These are phyloP conservation scores for Thunnus maccoyii DNA, from an alignment of 2,113 vertebrate species.

Conservation along the genomic window DNA sequence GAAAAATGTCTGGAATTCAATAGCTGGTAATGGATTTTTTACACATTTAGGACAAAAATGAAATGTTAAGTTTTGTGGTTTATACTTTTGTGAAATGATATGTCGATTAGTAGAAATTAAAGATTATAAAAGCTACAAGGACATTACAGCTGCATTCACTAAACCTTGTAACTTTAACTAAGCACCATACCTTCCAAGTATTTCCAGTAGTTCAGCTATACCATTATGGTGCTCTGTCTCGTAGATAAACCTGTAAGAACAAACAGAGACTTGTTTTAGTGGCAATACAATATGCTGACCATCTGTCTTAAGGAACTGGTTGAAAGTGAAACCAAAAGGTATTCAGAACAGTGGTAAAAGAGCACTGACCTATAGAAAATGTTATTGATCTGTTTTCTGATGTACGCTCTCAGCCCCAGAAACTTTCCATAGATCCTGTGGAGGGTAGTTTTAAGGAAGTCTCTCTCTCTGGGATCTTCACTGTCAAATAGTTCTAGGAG, in stretches of 20 bases:
- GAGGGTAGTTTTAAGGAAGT: constrained; percentile 98
- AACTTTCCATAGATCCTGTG: constrained; percentile 99
- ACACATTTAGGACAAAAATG: background rate
- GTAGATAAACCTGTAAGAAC: constrained; percentile 94
- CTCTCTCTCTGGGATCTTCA: constrained; percentile 97
- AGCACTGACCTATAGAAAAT: constrained; percentile 98
- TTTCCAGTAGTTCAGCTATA: constrained; percentile 98
- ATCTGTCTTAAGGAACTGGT: background rate
- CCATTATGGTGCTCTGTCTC: constrained; percentile 99
- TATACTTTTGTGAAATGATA: background rate
- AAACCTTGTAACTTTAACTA: background rate
- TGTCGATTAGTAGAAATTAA: background rate
- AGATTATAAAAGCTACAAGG: background rate
- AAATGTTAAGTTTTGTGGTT: background rate
- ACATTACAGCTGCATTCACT: background rate
- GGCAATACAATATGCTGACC: background rate
- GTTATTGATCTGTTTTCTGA: constrained; percentile 99
- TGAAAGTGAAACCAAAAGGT: background rate
- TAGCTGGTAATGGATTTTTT: background rate
- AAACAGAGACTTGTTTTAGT: constrained; percentile 27
- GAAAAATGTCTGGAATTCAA: background rate
- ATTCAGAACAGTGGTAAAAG: background rate
- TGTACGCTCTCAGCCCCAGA: constrained; percentile 96
- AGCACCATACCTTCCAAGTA: constrained; percentile 92
- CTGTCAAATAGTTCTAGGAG: constrained; percentile 99